Evolutionary conservation across 2,113 vertebrate species (phyloP).

Genomic region (Oriolus oriolus): DNA sequence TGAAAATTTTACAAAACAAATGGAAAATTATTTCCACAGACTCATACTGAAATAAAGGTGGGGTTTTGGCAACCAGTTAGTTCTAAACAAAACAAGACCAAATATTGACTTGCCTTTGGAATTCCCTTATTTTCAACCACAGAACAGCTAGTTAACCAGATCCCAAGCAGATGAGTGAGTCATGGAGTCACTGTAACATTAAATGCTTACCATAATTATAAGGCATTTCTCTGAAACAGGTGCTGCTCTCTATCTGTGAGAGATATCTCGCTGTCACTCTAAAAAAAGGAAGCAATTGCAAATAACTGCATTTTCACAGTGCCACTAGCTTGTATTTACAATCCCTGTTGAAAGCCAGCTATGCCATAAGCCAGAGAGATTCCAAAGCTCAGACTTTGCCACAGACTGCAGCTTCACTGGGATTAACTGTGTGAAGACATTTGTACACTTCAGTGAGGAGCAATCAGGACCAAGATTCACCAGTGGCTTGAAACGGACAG

Average conservation of each 20-base stretch:
- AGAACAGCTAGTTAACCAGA: neutral
- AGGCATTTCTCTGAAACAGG: neutral
- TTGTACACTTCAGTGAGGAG: neutral
- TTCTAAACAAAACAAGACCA: neutral
- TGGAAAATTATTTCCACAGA: constrained; percentile 30
- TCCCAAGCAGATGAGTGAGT: neutral
- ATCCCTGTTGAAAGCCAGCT: neutral
- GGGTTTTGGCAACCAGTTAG: neutral
- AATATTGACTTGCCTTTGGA: neutral
- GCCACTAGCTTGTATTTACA: neutral
- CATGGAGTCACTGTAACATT: neutral
- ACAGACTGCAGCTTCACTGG: neutral
- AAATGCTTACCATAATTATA: neutral
- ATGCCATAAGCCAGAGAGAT: neutral
- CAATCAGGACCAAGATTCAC: neutral
- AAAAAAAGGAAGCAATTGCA: neutral
- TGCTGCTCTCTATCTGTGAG: neutral
- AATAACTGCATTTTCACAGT: neutral
- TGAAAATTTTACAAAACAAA: constrained; percentile 12
- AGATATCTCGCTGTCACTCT: neutral
- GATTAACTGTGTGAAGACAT: neutral
- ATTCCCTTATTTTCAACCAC: neutral
- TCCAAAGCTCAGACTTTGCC: neutral
- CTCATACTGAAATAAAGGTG: constrained; percentile 29
- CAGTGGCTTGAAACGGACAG: neutral